Conservation (phyloP, 2,888 invertebrate genomes). For the Dexiosoma caninum region DNA sequence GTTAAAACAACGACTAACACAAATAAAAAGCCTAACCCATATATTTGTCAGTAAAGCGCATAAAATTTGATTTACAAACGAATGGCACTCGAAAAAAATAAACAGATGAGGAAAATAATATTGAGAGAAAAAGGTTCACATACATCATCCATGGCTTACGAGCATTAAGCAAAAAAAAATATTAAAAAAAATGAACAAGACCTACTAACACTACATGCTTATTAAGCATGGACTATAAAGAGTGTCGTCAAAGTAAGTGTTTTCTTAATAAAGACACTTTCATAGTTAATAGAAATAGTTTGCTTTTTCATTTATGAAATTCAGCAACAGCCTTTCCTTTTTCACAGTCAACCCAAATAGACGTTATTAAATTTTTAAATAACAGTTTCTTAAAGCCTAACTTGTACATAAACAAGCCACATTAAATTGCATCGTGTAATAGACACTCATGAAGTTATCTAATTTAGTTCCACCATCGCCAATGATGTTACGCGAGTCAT, state of each 20-base stretch:
- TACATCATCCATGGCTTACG: constrained; percentile 38
- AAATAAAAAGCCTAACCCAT: constrained; percentile 71
- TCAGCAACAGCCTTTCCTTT: no score
- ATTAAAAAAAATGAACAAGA: constrained; percentile 10
- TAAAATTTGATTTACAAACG: constrained; percentile 73
- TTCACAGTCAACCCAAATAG: no score
- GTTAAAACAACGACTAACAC: constrained; percentile 40
- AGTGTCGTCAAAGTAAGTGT: neutral
- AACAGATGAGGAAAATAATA: constrained; percentile 29
- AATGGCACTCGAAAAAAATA: constrained; percentile 40
- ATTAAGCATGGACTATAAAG: neutral
- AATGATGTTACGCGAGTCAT: constrained; percentile 48
- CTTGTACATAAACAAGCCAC: neutral
- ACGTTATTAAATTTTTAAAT: neutral
- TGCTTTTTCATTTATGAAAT: no score
- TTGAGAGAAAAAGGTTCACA: constrained; percentile 56
- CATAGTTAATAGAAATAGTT: no score
- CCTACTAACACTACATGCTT: constrained; percentile 22
- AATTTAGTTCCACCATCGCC: constrained; percentile 59
- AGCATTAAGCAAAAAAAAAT: neutral
- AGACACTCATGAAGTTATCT: constrained; percentile 62
- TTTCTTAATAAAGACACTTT: neutral
- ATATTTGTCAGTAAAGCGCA: constrained; percentile 74
- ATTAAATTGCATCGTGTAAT: constrained; percentile 47
- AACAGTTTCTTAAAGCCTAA: neutral